Conservation (phyloP, 2,113 vertebrate species). For the Edolisoma coerulescens region DNA sequence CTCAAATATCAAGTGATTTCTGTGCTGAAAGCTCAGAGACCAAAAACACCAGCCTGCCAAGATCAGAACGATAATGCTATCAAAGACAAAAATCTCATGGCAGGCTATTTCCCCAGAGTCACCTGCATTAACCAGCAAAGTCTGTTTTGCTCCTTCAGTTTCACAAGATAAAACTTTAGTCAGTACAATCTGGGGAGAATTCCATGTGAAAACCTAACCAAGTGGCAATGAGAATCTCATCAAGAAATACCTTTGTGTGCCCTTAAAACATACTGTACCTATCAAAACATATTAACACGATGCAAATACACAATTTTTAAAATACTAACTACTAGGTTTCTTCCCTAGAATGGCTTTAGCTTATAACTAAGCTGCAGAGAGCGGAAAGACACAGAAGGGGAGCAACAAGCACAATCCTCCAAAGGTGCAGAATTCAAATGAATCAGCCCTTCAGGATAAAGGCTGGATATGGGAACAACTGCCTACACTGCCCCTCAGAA, state of each 20-base stretch:
- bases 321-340: background rate
- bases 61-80: background rate
- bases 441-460: background rate
- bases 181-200: background rate
- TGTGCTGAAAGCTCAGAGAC: background rate
- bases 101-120: background rate
- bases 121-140: background rate
- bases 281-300: background rate
- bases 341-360: background rate
- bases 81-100: background rate
- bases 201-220: background rate
- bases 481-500: background rate
- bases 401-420: background rate
- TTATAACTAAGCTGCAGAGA: background rate
- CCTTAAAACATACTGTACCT: background rate
- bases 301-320: rapidly evolving
- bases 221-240: background rate
- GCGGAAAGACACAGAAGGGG: background rate
- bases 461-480: background rate
- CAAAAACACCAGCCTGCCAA: background rate
- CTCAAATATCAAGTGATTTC: background rate
- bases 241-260: background rate
- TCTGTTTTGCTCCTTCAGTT: background rate
- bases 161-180: background rate
- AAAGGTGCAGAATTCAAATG: background rate